Evolutionary conservation across 2,888 invertebrate species (phyloP).

Genomic region (Cryptophagus acutangulus): DNA sequence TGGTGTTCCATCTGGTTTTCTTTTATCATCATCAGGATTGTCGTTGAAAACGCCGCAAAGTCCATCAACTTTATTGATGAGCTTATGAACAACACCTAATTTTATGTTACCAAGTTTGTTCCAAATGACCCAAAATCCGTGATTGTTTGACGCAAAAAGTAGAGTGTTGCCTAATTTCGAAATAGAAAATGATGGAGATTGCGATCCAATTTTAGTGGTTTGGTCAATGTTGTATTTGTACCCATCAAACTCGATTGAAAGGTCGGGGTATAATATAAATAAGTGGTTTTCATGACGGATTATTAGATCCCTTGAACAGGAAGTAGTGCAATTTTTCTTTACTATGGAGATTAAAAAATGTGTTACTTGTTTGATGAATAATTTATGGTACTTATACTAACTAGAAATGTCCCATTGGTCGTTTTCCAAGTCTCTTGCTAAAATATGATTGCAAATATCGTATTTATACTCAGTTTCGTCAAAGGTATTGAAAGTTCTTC

Average conservation of each 20-base stretch:
- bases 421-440: conserved; percentile 63
- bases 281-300: conserved; percentile 58
- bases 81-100: conserved; percentile 63
- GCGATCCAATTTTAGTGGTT: conserved; percentile 57
- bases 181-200: conserved; percentile 61
- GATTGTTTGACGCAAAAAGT: conserved; percentile 62
- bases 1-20: conserved; percentile 61
- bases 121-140: conserved; percentile 71
- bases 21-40: conserved; percentile 61
- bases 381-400: conserved; percentile 44
- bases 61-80: conserved; percentile 65
- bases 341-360: conserved; percentile 48
- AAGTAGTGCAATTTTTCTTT: conserved; percentile 58
- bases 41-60: conserved; percentile 76
- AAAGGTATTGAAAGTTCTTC: conserved; percentile 73
- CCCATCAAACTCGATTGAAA: conserved; percentile 64
- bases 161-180: conserved; percentile 65
- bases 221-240: conserved; percentile 58
- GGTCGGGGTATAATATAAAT: conserved; percentile 57
- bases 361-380: neutral
- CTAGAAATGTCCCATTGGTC: conserved; percentile 67
- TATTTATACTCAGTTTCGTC: conserved; percentile 74
- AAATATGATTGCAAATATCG: conserved; percentile 75
- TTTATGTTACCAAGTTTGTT: conserved; percentile 58
- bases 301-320: conserved; percentile 60